Evolutionary conservation across 2,113 vertebrate species (phyloP), one percentile per base, ranked within the genome.

Genomic region (western clawed frog (Xenopus tropicalis)): DNA sequence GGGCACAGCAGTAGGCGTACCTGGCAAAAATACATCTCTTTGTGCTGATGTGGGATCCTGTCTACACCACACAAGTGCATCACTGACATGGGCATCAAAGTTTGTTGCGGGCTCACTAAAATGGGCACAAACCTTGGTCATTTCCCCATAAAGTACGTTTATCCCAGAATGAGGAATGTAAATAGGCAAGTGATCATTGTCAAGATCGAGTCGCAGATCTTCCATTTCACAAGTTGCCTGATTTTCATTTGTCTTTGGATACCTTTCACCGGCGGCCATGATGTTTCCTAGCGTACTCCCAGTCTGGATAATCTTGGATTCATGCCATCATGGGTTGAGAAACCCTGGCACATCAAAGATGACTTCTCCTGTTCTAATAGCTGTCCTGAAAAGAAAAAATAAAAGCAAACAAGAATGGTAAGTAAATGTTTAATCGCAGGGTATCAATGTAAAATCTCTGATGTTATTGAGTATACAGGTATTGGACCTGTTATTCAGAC

Each of bases 201-300:
- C 72, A 19, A 61, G 65, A 69, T 69, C 65, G 25, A 75, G 65
- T 65, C 69, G 72, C 43, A 69, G 24, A 46, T 75, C 37, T 75
- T 75, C 72, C 72, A 75, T 75, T 48, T 75, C 72, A 68, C 72
- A 24, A 9, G 2, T 48, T 13, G 46, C 6, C 46, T 14, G 46
- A 44, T 37, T 44, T 37, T 68, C 72, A 75, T 75, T 75, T 68
- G 72, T 61, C 58, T 54, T 52, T 21, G 1, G 20, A 14, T 19
- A 23, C 42, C 29, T 69, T 37, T 43, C 58, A 57, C 22, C 25
- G 4, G 61, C 25, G 4, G 61, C 51, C 52, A 72, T 14, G 29
- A 21, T 7, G 11, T 8, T 52, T 62, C 44, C 29, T 74, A 68
- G 59, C 67, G 44, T 52, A 44, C 23, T 14, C 24, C 58, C 16